phyloP scores from a whole-genome alignment of 2,888 invertebrate species.

The Galeruca laticollis region DNA sequence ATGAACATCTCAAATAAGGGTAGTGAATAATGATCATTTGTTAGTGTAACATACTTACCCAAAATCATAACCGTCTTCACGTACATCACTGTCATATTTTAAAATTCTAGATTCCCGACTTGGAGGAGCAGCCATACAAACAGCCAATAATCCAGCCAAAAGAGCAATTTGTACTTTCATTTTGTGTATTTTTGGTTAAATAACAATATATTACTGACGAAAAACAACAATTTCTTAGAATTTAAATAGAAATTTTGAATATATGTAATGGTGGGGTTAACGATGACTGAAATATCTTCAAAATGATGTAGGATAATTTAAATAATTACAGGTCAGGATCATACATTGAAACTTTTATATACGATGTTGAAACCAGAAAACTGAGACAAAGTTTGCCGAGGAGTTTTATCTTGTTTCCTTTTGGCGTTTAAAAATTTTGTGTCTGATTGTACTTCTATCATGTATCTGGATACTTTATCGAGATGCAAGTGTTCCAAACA shows the following conservation, averaged over 20 bases:
- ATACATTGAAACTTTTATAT: too few relatives aligned
- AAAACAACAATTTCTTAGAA: conserved; percentile 10
- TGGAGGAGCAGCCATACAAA: conserved; percentile 14
- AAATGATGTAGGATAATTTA: not conserved
- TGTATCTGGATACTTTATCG: too few relatives aligned
- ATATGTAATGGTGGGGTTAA: conserved; percentile 7
- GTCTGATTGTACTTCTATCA: too few relatives aligned
- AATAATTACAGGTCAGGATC: not conserved
- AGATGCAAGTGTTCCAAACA: too few relatives aligned
- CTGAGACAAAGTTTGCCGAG: too few relatives aligned
- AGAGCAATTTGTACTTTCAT: conserved; percentile 24
- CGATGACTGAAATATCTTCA: not conserved
- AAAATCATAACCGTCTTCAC: conserved; percentile 25
- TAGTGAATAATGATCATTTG: too few relatives aligned
- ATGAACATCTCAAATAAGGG: too few relatives aligned
- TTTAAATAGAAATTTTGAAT: conserved; percentile 21
- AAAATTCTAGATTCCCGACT: conserved; percentile 23
- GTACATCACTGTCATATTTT: conserved; percentile 28
- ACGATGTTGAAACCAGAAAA: too few relatives aligned
- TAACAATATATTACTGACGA: conserved; percentile 1
- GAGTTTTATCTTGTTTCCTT: too few relatives aligned
- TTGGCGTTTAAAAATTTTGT: too few relatives aligned
- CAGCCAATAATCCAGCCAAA: conserved; percentile 18
- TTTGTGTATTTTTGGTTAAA: not conserved
- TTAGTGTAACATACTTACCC: conserved; percentile 30